A percentile compares a stretch with the other conserved stretches of the same genome.
Evolutionary conservation across 2,113 vertebrate species (phyloP).

Genomic region (Labeo catla): DNA sequence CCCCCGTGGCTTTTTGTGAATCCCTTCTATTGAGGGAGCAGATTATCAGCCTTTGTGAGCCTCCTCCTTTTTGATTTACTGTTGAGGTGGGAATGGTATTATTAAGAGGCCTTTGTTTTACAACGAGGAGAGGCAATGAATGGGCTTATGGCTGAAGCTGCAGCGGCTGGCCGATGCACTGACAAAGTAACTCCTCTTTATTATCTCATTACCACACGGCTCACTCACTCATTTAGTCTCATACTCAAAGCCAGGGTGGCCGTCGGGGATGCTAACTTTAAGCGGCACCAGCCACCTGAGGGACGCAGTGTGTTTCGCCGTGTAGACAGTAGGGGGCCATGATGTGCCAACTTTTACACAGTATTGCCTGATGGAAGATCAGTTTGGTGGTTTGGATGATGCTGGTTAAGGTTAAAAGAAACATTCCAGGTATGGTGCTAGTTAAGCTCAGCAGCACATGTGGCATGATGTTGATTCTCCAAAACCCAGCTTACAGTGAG

Average conservation of each 20-base stretch:
- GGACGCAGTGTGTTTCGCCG: conserved; percentile 1
- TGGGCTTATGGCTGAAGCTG: conserved; percentile 55
- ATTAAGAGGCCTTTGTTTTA: conserved; percentile 75
- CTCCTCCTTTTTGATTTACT: conserved; percentile 75
- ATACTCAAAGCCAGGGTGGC: conserved; percentile 25
- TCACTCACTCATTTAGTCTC: conserved; percentile 58
- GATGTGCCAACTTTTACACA: conserved; percentile 56
- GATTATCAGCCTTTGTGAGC: conserved; percentile 71
- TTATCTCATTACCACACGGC: conserved; percentile 63
- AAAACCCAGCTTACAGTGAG: background rate
- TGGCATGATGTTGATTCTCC: background rate
- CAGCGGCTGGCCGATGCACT: conserved; percentile 52
- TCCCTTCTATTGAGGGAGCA: conserved; percentile 64
- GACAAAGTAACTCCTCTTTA: conserved; percentile 61
- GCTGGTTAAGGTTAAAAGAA: background rate
- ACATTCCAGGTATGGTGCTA: background rate
- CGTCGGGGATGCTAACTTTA: conserved; percentile 36
- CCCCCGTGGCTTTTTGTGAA: conserved; percentile 51
- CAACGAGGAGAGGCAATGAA: conserved; percentile 66
- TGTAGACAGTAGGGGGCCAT: conserved; percentile 72
- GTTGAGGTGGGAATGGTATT: conserved; percentile 66
- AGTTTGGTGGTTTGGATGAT: background rate
- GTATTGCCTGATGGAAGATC: background rate
- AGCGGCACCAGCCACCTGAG: background rate
- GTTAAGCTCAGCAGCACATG: background rate